Percentiles rank a stretch among this genome's conserved stretches.
phyloP scores from a whole-genome alignment of 2,797 vertebrate genomes.

The Gymnothorax reevesii region DNA sequence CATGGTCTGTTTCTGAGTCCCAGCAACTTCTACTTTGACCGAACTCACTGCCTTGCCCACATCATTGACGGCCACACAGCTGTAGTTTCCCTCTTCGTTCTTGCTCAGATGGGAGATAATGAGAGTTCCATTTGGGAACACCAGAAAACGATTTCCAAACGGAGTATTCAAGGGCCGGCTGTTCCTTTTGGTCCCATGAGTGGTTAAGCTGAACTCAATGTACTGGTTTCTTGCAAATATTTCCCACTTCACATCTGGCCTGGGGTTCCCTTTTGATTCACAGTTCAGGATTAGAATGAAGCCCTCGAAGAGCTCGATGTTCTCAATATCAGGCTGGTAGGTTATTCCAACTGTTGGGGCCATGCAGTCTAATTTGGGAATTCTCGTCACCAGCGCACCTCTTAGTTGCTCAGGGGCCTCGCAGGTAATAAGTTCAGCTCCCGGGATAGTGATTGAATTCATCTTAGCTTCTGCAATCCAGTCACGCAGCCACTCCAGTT shows the following conservation, averaged over 20 bases:
- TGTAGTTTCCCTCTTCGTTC: slow-evolving; percentile 89
- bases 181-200: slow-evolving; percentile 59
- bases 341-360: slow-evolving; percentile 75
- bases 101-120: slow-evolving; percentile 83
- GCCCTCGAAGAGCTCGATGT: slow-evolving; percentile 76
- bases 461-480: slow-evolving; percentile 86
- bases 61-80: slow-evolving; percentile 85
- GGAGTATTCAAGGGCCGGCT: slow-evolving; percentile 63
- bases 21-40: slow-evolving; percentile 73
- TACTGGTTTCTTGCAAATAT: slow-evolving; percentile 79
- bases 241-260: slow-evolving; percentile 83
- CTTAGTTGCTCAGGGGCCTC: slow-evolving; percentile 77
- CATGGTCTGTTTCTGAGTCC: slow-evolving; percentile 69
- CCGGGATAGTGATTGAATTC: slow-evolving; percentile 71
- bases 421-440: slow-evolving; percentile 79
- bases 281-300: slow-evolving; percentile 79
- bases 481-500: slow-evolving; percentile 86
- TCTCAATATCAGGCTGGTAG: slow-evolving; percentile 75
- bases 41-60: slow-evolving; percentile 79
- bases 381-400: slow-evolving; percentile 71
- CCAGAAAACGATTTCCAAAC: slow-evolving; percentile 72
- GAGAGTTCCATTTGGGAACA: slow-evolving; percentile 85
- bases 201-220: slow-evolving; percentile 70
- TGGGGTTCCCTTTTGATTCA: slow-evolving; percentile 75
- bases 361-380: slow-evolving; percentile 79